A percentile compares a stretch with the other conserved stretches of the same genome.
These are phyloP conservation scores for Nerophis lumbriciformis DNA, from an alignment of 2,113 vertebrate species.

Conservation along the genomic window DNA sequence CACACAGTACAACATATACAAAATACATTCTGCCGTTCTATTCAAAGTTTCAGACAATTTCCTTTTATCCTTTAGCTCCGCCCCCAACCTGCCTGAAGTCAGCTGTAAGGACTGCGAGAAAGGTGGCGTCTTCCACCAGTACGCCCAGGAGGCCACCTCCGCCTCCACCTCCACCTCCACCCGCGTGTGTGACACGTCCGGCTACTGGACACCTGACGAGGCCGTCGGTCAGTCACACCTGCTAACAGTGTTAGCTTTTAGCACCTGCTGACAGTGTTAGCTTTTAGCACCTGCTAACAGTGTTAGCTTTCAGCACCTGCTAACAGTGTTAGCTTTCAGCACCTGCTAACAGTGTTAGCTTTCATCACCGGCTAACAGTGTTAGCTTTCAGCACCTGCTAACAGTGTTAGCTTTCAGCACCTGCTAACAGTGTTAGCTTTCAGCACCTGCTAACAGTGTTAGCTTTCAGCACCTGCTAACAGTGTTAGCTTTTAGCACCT, in stretches of 20 bases:
- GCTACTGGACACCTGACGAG: constrained; percentile 97
- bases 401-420: too few relatives aligned
- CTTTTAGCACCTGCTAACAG: too few relatives aligned
- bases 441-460: too few relatives aligned
- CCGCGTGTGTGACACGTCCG: constrained; percentile 86
- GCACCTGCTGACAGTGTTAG: not conserved
- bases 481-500: too few relatives aligned
- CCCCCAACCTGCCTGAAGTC: constrained; percentile 41
- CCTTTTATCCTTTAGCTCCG: constrained; percentile 31
- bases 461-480: too few relatives aligned
- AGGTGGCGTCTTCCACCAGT: constrained; percentile 83
- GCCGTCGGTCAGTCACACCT: constrained; percentile 80
- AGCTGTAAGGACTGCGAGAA: constrained; percentile 80
- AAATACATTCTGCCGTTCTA: not conserved
- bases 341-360: too few relatives aligned
- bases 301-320: too few relatives aligned
- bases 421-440: too few relatives aligned
- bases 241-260: not conserved
- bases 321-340: too few relatives aligned
- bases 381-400: too few relatives aligned
- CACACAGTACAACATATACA: not conserved
- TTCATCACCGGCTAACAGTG: too few relatives aligned
- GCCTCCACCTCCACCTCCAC: constrained; percentile 64
- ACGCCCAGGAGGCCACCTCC: constrained; percentile 76
- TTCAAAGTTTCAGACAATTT: constrained; percentile 3